Conservation (phyloP, 2,888 invertebrate species). For the Acleris emargana region DNA sequence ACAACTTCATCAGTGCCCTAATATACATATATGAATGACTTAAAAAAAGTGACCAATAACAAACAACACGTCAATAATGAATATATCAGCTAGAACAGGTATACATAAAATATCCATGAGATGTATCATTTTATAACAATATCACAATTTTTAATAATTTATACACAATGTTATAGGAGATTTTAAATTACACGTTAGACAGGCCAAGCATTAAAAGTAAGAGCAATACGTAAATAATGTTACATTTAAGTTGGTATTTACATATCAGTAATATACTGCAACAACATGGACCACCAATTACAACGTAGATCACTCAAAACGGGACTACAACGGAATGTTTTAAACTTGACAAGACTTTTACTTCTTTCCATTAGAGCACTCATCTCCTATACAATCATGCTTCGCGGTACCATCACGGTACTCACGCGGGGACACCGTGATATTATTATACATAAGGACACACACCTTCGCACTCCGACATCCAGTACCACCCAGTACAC, state of each 20-base stretch:
- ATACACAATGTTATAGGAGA: constrained; percentile 78
- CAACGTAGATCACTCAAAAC: constrained; percentile 64
- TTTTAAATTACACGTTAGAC: constrained; percentile 76
- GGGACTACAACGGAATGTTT: constrained; percentile 61
- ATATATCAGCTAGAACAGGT: constrained; percentile 58
- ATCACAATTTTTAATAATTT: constrained; percentile 83
- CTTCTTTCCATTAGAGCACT: constrained; percentile 67
- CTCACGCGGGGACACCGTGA: constrained; percentile 53
- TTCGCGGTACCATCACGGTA: constrained; percentile 59
- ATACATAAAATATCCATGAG: constrained; percentile 63
- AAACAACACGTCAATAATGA: constrained; percentile 59
- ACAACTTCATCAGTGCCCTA: constrained; percentile 32
- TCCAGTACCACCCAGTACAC: constrained; percentile 46
- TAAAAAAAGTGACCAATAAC: constrained; percentile 46
- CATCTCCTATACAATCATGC: constrained; percentile 72
- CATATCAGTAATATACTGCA: constrained; percentile 55
- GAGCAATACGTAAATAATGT: constrained; percentile 67
- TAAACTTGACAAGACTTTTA: constrained; percentile 61
- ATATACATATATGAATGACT: constrained; percentile 23
- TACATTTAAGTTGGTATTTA: constrained; percentile 60
- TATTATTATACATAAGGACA: constrained; percentile 48
- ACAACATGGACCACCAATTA: constrained; percentile 62
- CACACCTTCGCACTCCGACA: constrained; percentile 53
- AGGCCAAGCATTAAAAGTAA: constrained; percentile 79
- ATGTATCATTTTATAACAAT: constrained; percentile 75